Evolutionary conservation across 2,113 vertebrate genomes (phyloP).

Genomic region (Petrocephalus microphthalmus): DNA sequence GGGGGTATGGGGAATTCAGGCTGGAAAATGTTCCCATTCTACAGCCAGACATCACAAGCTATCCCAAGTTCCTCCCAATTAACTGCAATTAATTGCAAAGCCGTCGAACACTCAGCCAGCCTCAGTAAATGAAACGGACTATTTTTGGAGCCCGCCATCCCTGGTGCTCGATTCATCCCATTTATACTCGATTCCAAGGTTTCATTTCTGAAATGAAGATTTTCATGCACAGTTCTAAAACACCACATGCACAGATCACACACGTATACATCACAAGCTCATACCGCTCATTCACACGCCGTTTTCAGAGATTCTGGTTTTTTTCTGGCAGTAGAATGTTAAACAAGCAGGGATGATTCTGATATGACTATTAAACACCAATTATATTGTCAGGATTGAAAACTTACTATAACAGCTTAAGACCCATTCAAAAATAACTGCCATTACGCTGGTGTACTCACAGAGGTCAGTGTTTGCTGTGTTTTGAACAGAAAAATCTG

Average conservation of each 20-base stretch:
- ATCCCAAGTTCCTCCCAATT: slow-evolving; percentile 34
- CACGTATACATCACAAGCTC: not conserved
- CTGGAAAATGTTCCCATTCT: not conserved
- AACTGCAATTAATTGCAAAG: slow-evolving; percentile 44
- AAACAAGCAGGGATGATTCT: not conserved
- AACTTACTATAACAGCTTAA: not conserved
- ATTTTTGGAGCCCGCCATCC: slow-evolving; percentile 20
- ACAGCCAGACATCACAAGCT: slow-evolving; percentile 13
- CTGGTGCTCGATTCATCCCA: not conserved
- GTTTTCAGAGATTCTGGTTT: not conserved
- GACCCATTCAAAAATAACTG: not conserved
- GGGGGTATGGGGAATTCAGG: no score
- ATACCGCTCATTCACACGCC: no score
- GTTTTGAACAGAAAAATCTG: not conserved
- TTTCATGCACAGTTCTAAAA: not conserved
- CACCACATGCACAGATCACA: not conserved
- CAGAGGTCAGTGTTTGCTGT: not conserved
- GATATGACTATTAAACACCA: not conserved
- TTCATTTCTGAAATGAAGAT: not conserved
- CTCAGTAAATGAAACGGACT: slow-evolving; percentile 41
- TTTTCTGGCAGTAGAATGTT: not conserved
- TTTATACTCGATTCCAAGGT: not conserved
- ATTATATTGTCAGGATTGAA: not conserved
- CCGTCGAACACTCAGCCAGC: slow-evolving; percentile 20
- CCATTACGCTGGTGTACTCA: not conserved